Evolutionary conservation across 2,797 vertebrate genomes (phyloP).

Genomic region (Bufotes viridis): DNA sequence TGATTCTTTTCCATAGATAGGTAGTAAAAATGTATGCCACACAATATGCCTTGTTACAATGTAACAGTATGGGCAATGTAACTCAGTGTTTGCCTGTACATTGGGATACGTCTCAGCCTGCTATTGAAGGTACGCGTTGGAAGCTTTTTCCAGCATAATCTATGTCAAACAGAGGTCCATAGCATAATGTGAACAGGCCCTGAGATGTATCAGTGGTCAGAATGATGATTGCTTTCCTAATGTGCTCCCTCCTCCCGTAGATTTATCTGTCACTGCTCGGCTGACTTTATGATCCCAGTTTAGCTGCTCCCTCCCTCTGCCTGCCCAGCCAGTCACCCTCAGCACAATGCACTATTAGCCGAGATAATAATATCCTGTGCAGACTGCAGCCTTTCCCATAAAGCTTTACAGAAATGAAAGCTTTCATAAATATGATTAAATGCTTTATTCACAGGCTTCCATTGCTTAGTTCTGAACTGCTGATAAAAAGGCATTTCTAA

Average conservation of each 20-base stretch:
- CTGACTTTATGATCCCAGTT: conserved; percentile 30
- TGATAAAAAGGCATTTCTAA: neutral
- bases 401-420: conserved; percentile 9
- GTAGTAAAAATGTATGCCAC: no score
- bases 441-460: conserved; percentile 11
- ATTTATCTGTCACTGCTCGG: conserved; percentile 34
- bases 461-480: neutral
- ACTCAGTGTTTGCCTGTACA: no score
- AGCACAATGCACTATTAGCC: conserved; percentile 39
- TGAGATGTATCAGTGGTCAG: neutral
- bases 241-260: neutral
- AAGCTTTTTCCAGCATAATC: no score
- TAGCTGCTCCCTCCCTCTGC: conserved; percentile 33
- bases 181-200: no score
- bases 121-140: no score
- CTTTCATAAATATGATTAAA: conserved; percentile 37
- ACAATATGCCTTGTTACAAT: no score
- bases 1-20: no score
- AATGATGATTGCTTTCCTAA: neutral
- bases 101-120: no score
- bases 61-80: no score
- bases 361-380: conserved; percentile 39
- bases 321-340: conserved; percentile 32
- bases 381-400: conserved; percentile 21
- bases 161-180: no score